A percentile compares a stretch with the other conserved stretches of the same genome.
Conservation (phyloP, 2,888 invertebrate species). For the Lobophora halterata region DNA sequence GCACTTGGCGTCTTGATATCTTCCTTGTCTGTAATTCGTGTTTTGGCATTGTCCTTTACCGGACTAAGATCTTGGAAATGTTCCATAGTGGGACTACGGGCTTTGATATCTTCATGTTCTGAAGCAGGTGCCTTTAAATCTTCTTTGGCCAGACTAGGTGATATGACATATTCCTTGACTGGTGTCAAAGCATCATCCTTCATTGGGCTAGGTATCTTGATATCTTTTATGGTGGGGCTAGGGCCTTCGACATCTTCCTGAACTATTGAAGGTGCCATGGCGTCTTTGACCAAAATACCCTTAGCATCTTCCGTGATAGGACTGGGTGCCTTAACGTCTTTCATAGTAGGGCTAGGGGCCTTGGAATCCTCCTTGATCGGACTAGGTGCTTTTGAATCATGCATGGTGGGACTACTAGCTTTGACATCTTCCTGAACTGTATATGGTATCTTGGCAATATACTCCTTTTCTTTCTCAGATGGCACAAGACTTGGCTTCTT, state of each 20-base stretch:
- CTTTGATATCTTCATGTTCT: slow-evolving; percentile 10
- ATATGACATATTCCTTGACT: slow-evolving; percentile 14
- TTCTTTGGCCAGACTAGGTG: slow-evolving; percentile 9
- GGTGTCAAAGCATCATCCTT: slow-evolving; percentile 6
- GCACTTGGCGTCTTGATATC: too few relatives aligned
- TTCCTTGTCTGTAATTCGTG: too few relatives aligned
- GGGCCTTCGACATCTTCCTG: slow-evolving; percentile 15
- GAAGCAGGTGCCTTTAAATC: slow-evolving; percentile 16
- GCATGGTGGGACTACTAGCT: slow-evolving; percentile 7
- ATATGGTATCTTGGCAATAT: background rate
- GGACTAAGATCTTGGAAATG: too few relatives aligned
- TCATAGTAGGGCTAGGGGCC: slow-evolving; percentile 17
- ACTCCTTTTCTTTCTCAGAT: slow-evolving; percentile 5
- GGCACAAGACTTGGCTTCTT: background rate
- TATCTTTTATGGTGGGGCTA: slow-evolving; percentile 16
- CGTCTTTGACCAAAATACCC: too few relatives aligned
- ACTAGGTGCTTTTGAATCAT: slow-evolving; percentile 1
- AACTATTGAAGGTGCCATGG: too few relatives aligned
- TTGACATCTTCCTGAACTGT: slow-evolving; percentile 2
- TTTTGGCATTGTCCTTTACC: too few relatives aligned
- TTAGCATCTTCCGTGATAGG: background rate
- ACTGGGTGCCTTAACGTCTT: slow-evolving; percentile 8
- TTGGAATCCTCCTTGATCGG: slow-evolving; percentile 18
- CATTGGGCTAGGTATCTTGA: slow-evolving; percentile 9
- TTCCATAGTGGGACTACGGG: too few relatives aligned